A percentile compares a stretch with the other conserved stretches of the same genome.
These are phyloP conservation scores for Nemopilema nomurai DNA, from an alignment of 30 jellyfish, hydroid and myxozoan species.

Conservation along the genomic window DNA sequence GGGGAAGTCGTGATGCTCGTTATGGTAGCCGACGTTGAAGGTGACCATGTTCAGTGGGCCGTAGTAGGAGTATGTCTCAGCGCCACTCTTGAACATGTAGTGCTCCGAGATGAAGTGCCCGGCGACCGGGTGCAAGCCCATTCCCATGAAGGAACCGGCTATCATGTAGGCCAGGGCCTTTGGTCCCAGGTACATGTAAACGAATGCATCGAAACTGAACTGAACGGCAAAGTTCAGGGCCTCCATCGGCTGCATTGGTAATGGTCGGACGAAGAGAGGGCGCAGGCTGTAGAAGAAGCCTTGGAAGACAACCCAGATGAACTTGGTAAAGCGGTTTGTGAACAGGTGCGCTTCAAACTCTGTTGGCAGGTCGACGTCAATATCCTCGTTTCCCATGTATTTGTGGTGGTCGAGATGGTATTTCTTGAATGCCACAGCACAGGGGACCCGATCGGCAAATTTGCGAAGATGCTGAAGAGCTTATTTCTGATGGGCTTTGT, in stretches of 20 bases:
- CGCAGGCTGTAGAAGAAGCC: constrained; percentile 88
- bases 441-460: constrained; percentile 98
- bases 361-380: constrained; percentile 91
- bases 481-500: constrained; percentile 73
- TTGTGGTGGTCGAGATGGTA: constrained; percentile 96
- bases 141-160: constrained; percentile 90
- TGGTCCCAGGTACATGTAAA: constrained; percentile 71
- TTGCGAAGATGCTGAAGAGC: constrained; percentile 81
- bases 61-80: constrained; percentile 92
- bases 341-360: constrained; percentile 86
- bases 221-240: constrained; percentile 69
- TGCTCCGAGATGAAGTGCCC: constrained; percentile 98
- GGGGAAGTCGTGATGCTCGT: constrained; percentile 98
- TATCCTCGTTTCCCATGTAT: constrained; percentile 87
- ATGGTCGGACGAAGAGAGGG: constrained; percentile 85
- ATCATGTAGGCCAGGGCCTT: constrained; percentile 82
- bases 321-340: constrained; percentile 70
- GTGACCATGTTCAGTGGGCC: constrained; percentile 87
- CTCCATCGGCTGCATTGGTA: constrained; percentile 75
- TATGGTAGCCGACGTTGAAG: constrained; percentile 95
- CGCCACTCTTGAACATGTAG: constrained; percentile 90
- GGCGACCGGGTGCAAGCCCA: constrained; percentile 99
- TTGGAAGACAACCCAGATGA: constrained; percentile 89
- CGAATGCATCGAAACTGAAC: constrained; percentile 61
- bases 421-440: constrained; percentile 91